Percentiles rank a stretch among this genome's conserved stretches.
Conservation (phyloP, 2,113 vertebrate species). For the Sitta europaea region DNA sequence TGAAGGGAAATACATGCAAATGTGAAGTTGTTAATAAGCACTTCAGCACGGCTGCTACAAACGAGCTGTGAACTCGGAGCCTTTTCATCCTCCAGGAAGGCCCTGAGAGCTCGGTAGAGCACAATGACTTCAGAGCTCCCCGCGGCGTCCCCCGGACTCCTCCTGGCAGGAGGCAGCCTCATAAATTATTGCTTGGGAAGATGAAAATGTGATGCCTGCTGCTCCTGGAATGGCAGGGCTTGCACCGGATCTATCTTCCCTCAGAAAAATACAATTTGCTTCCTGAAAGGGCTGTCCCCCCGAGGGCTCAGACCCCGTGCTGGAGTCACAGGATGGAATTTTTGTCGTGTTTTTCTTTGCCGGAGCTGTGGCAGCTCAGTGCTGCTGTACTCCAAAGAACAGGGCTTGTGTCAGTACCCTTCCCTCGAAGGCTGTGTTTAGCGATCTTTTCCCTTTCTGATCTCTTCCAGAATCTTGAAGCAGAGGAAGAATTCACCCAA, state of each 20-base stretch:
- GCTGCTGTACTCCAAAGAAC: background rate
- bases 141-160: background rate
- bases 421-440: background rate
- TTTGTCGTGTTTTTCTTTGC: background rate
- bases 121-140: background rate
- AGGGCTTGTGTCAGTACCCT: background rate
- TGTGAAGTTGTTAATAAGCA: background rate
- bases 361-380: background rate
- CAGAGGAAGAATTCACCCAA: background rate
- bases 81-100: background rate
- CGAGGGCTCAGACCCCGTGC: background rate
- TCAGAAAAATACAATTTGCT: background rate
- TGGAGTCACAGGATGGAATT: background rate
- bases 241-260: background rate
- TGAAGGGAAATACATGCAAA: background rate
- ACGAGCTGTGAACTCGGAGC: rapidly evolving
- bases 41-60: background rate
- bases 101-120: background rate
- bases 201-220: background rate
- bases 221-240: background rate
- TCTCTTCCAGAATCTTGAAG: background rate
- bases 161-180: background rate
- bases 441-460: background rate
- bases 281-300: background rate
- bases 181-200: background rate